Base-by-base conservation (phyloP, 2,797 vertebrate species). In the Periophthalmus magnuspinnatus region DNA sequence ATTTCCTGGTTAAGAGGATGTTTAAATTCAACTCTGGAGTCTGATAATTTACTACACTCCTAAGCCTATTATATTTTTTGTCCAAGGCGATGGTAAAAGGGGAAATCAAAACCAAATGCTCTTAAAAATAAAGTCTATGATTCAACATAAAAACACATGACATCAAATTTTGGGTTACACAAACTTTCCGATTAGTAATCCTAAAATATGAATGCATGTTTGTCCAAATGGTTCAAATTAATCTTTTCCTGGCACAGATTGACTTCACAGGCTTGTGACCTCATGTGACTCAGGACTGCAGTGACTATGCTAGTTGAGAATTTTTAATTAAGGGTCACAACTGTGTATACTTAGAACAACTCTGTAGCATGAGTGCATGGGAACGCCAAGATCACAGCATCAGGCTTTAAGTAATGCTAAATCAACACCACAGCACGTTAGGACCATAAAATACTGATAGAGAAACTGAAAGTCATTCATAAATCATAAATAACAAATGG, bases 41-140 rank as follows among this genome's bases (percentile, higher is more conserved):
- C 74, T 75, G 72, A 85, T 75, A 65, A 58, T 65, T 55, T 72
- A 72, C 65, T 50, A 33, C 41, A n/a, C 14, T 69, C 61, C 72
- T 63, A n/a, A n/a, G 47, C 71, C 48, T 61, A 61, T 11, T 79
- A 2, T 68, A 56, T 24, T 60, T 28, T n/a, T 54, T 58, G 74
- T 63, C 79, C 74, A 21, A 16, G 66, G 50, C 60, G 34, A 77
- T 45, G 0, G n/a, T 8, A 33, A 45, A 9, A 6, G 21, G 38
- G n/a, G 50, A 71, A 68, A 33, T 56, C 55, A 16, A 13, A 77
- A 67, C 11, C 75, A 57, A 62, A n/a, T 21, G 1, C 9, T 33
- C 65, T 14, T 60, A 60, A 79, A 81, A 75, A 77, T 73, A 76
- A 68, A 34, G 33, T n/a, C 81, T 59, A 54, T 76, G 81, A 85